Base-by-base conservation (phyloP, 2,797 vertebrate species). In the Octomys mimax region DNA sequence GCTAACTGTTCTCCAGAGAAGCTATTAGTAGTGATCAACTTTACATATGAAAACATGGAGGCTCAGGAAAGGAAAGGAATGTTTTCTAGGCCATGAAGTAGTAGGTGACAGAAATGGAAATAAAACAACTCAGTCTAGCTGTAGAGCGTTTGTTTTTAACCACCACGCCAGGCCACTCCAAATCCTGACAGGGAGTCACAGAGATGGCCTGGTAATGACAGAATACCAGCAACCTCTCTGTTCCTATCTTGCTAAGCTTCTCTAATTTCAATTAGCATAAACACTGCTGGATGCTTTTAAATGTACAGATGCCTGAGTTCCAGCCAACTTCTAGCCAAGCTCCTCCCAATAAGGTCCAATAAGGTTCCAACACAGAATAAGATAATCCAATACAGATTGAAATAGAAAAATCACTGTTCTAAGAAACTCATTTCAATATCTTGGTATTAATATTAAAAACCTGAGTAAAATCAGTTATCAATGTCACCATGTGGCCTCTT, bases 41-140 rank as follows among this genome's bases (percentile, higher is more conserved):
- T 97, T 93, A 94, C 62, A 95, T 81, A 97, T 88, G 84, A 95
- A 24, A 93, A 95, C 92, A 94, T 8, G 54, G 78, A 95, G 68
- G 95, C 5, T 73, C 36, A 71, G 59, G 36, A 68, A 71, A 89
- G 82, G 33, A 80, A 64, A 95, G 54, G 33, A 64, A 81, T 10
- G 16, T 6, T 57, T 26, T 89, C 57, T 6, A 54, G 90, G 77
- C 73, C 81, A 91, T 64, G 62, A 42, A 52, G 11, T 11, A 28
- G 68, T 18, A 61, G 46, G 78, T 42, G 33, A 59, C 2, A n/a
- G 42, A 86, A 75, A 75, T 2, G 19, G 33, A 52, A 54, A 6
- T 80, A 42, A 83, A 90, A 85, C 22, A 64, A 59, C 13, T 54
- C 5, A 6, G 24, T 42, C 21, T 39, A 70, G 39, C 26, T 77